These are phyloP conservation scores for Anabacerthia variegaticeps DNA, from an alignment of 2,797 vertebrate species.

Conservation along the genomic window DNA sequence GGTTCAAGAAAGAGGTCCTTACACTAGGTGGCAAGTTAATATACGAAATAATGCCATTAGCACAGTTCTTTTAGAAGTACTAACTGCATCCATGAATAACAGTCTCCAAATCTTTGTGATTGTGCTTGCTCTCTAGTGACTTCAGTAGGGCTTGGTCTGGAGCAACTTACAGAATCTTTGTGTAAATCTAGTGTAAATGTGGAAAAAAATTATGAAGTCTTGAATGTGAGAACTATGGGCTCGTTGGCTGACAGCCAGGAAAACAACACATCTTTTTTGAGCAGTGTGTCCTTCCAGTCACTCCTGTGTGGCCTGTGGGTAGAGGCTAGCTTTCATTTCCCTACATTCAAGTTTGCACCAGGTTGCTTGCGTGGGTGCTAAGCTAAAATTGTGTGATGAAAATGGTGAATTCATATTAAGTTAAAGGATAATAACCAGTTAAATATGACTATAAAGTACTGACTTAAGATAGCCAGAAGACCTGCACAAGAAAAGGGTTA, in stretches of 20 bases:
- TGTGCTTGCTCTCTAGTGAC: not conserved
- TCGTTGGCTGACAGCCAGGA: not conserved
- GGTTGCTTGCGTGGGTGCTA: not conserved
- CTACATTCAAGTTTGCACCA: not conserved
- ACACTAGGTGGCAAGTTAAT: not conserved
- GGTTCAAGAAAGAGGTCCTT: not conserved
- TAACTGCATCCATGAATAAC: not conserved
- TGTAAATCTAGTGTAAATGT: not conserved
- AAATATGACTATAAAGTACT: not conserved
- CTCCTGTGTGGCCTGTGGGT: fast-evolving
- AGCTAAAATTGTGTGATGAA: not conserved
- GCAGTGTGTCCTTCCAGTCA: not conserved
- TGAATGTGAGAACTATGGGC: not conserved
- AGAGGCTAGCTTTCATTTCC: not conserved
- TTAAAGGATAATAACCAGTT: not conserved
- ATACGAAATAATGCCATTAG: not conserved
- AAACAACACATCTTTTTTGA: not conserved
- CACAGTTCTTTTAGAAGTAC: not conserved
- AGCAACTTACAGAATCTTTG: not conserved
- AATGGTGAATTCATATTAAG: not conserved
- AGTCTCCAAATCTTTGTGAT: not conserved
- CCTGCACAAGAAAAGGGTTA: not conserved
- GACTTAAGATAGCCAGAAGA: not conserved
- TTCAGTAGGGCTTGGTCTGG: not conserved
- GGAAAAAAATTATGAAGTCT: not conserved